These are phyloP conservation scores for Pyrochroa serraticornis DNA, from an alignment of 2,888 invertebrate genomes.

Conservation along the genomic window DNA sequence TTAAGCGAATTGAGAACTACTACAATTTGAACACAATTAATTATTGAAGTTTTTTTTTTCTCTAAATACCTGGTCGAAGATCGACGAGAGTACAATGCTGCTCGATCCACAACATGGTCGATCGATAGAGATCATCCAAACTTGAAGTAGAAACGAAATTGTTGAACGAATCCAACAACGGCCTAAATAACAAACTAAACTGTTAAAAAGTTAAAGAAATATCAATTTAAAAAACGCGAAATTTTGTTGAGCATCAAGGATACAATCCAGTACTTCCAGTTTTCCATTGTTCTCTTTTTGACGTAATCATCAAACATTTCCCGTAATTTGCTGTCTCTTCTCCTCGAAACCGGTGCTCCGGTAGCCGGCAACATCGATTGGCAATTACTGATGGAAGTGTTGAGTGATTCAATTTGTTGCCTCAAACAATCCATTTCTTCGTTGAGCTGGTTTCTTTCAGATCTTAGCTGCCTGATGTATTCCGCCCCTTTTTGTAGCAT, in stretches of 20 bases:
- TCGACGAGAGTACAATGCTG: conserved; percentile 94
- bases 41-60: conserved; percentile 2
- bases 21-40: conserved; percentile 55
- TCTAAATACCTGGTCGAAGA: conserved; percentile 82
- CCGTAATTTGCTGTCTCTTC: conserved; percentile 87
- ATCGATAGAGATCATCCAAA: conserved; percentile 88
- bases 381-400: conserved; percentile 90
- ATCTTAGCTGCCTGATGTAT: conserved; percentile 86
- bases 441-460: conserved; percentile 83
- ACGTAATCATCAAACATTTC: conserved; percentile 95
- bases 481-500: conserved; percentile 97
- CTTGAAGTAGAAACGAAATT: conserved; percentile 90
- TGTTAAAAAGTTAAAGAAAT: conserved; percentile 63
- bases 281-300: conserved; percentile 80
- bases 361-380: conserved; percentile 95
- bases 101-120: conserved; percentile 93
- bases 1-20: conserved; percentile 91
- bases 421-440: conserved; percentile 88
- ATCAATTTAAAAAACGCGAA: not conserved
- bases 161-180: conserved; percentile 89
- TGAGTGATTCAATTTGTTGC: conserved; percentile 89
- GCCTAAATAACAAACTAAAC: conserved; percentile 92
- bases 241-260: conserved; percentile 62
- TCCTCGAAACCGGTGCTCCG: conserved; percentile 90
- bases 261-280: conserved; percentile 99